Evolutionary conservation across 2,797 vertebrate species (phyloP), one percentile per base, ranked within the genome.

Genomic region (Tachyglossus aculeatus): DNA sequence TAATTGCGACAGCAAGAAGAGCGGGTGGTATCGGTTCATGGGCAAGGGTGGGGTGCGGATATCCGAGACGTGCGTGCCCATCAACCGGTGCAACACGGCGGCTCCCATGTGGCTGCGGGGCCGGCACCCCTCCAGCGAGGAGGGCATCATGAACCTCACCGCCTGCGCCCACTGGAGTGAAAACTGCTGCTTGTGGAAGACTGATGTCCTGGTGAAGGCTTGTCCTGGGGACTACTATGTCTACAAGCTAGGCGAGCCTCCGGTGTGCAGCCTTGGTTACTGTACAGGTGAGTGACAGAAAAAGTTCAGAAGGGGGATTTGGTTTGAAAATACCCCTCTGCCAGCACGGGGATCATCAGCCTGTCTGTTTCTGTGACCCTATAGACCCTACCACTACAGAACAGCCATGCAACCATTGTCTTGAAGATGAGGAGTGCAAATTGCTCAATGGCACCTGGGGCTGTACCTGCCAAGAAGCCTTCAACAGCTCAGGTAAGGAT

Each of bases 21-120:
- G 0, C 0, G 88, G 85, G 60, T 90, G 88, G 88, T 86, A 86
- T 61, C 88, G 88, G 25, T 89, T 90, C 43, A 41, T 78, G 19
- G 87, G 85, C 1, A 37, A 22, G 2, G 87, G 87, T 21, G 87
- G 88, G 15, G 37, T 37, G 5, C 71, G 44, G 45, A 80, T 90
- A 64, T 40, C 85, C 0, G 86, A 88, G 53, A 15, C 25, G 10
- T 91, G 88, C 15, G 69, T 85, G 9, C 54, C 67, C 0, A 0
- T 3, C 1, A 1, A 4, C 15, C 54, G 48, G 1, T 91, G 89
- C 51, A 59, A 74, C 8, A 55, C 86, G 0, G 18, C 6, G 0
- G 50, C 80, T 0, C 78, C 87, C 16, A 12, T 90, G 78, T 90
- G 89, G 89, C 44, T 91, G 24, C 51, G 39, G 1, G 86, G 82